Percentiles rank a stretch among this genome's conserved stretches.
phyloP scores from a whole-genome alignment of 2,113 vertebrate genomes.

The Melanotaenia duboulayi region DNA sequence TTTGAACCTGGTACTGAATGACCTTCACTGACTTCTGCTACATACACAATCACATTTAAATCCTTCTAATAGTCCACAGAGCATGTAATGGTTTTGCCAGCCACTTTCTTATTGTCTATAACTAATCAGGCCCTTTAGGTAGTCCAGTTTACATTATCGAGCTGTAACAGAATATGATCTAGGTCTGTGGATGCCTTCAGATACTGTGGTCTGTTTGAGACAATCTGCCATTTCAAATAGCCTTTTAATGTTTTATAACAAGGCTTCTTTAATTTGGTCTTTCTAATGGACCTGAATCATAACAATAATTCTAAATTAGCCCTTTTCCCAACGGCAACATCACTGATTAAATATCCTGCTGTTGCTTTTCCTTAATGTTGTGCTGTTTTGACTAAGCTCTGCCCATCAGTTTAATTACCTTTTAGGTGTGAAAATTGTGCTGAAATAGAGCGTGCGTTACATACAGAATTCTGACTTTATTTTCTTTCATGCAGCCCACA shows the following conservation, averaged over 20 bases:
- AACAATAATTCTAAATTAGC: slow-evolving; percentile 28
- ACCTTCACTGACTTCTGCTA: no score
- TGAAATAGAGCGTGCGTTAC: not conserved
- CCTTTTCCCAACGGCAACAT: slow-evolving; percentile 18
- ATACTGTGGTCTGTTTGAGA: not conserved
- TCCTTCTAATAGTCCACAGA: no score
- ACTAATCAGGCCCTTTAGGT: no score
- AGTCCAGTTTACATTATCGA: no score
- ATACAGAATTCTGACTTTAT: not conserved
- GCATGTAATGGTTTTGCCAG: no score
- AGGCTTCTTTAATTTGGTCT: slow-evolving; percentile 12
- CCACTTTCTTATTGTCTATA: no score
- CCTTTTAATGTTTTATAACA: not conserved
- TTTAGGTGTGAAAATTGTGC: not conserved
- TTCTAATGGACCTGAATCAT: slow-evolving; percentile 6
- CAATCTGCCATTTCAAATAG: not conserved
- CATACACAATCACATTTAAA: no score
- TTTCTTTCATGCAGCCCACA: slow-evolving; percentile 83
- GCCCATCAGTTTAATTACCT: slow-evolving; percentile 22
- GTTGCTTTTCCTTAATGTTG: slow-evolving; percentile 17
- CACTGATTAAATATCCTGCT: slow-evolving; percentile 10
- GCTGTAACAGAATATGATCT: no score
- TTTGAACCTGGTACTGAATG: no score
- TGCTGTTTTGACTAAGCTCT: slow-evolving; percentile 10
- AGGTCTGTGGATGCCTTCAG: no score